Percentiles rank a stretch among this genome's conserved stretches.
Evolutionary conservation across 2,888 invertebrate species (phyloP).

Genomic region (Megalurothrips usitatus): DNA sequence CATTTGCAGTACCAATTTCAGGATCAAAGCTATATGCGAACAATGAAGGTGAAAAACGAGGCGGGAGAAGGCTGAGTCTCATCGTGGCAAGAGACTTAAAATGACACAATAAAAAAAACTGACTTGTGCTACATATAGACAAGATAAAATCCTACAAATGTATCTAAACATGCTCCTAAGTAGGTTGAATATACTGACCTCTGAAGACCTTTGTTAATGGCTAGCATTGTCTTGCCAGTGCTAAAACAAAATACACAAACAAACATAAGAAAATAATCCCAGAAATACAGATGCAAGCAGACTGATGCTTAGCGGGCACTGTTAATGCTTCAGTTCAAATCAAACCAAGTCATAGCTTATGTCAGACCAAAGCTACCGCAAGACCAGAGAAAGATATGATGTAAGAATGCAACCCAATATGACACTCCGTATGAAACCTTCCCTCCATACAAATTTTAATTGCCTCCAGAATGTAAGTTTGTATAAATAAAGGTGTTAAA

Average conservation of each 20-base stretch:
- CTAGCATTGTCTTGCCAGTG: constrained; percentile 78
- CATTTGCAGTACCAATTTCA: too few species aligned
- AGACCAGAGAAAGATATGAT: not conserved
- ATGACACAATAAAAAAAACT: too few species aligned
- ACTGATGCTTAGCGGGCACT: constrained; percentile 33
- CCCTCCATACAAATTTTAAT: not conserved
- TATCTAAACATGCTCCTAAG: not conserved
- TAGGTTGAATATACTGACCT: constrained; percentile 58
- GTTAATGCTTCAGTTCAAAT: constrained; percentile 8
- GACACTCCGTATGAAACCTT: not conserved
- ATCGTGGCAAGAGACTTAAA: too few species aligned
- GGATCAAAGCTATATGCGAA: too few species aligned
- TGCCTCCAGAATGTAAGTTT: not conserved
- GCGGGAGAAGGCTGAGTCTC: too few species aligned
- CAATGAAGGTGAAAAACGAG: too few species aligned
- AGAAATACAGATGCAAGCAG: constrained; percentile 34
- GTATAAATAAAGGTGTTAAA: too few species aligned
- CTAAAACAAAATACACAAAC: constrained; percentile 60
- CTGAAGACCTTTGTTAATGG: constrained; percentile 81
- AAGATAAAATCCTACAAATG: not conserved
- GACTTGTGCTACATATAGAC: not conserved
- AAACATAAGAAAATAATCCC: constrained; percentile 44
- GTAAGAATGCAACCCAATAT: not conserved
- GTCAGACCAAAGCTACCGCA: constrained; percentile 19
- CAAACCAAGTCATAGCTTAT: constrained; percentile 11